Evolutionary conservation across 2,797 vertebrate genomes (phyloP).

Genomic region (Halcyon leucocephala): DNA sequence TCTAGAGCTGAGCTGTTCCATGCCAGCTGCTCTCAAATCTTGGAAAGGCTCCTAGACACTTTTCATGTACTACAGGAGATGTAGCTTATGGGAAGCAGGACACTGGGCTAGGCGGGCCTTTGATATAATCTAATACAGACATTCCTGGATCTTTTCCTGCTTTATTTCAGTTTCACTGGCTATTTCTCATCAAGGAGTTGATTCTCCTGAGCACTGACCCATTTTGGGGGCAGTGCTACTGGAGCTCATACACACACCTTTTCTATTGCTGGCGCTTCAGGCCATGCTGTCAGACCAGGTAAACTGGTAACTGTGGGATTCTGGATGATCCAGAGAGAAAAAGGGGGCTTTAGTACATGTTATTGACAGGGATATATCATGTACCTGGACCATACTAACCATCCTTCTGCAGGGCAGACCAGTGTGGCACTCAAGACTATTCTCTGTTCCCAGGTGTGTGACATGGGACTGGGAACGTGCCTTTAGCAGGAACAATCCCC

Average conservation of each 20-base stretch:
- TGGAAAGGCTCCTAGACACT: neutral
- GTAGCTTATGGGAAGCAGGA: neutral
- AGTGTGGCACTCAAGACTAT: neutral
- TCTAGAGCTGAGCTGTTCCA: neutral
- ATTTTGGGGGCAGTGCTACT: neutral
- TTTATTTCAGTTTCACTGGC: neutral
- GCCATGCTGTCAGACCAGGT: neutral
- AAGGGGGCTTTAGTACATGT: neutral
- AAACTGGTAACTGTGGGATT: neutral
- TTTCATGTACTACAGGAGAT: neutral
- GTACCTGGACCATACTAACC: neutral
- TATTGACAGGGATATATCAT: neutral
- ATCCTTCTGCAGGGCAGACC: neutral
- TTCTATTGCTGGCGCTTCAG: neutral
- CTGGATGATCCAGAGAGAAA: neutral
- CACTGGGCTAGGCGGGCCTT: neutral
- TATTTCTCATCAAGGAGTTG: neutral
- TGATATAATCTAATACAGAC: neutral
- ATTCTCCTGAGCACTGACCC: neutral
- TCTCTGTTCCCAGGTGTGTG: neutral
- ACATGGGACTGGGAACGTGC: neutral
- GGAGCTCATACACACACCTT: accelerated
- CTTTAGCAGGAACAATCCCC: neutral
- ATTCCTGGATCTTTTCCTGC: neutral
- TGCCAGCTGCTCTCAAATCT: neutral